phyloP scores from a whole-genome alignment of 2,797 vertebrate species.

The Aldrovandia affinis region DNA sequence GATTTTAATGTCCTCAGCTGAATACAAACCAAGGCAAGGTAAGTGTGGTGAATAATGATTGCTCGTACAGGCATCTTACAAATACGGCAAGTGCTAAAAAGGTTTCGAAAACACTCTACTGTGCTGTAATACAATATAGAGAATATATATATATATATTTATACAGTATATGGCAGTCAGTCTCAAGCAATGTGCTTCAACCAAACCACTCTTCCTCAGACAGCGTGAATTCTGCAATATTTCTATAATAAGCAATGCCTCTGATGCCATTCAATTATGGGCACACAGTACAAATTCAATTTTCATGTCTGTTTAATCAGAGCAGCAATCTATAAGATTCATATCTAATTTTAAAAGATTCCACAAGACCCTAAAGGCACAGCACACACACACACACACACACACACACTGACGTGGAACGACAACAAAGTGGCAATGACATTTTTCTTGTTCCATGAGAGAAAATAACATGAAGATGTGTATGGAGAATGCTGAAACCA shows the following conservation, averaged over 20 bases:
- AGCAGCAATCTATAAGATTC: not conserved
- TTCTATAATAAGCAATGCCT: not conserved
- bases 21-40: too few species aligned
- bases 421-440: not conserved
- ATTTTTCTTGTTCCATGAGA: slow-evolving; percentile 23
- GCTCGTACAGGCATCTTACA: too few species aligned
- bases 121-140: too few species aligned
- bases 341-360: slow-evolving; percentile 17
- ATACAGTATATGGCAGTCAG: too few species aligned
- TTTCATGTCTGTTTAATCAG: not conserved
- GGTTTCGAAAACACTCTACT: too few species aligned
- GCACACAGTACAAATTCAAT: not conserved
- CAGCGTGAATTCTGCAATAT: too few species aligned
- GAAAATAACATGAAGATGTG: not conserved
- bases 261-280: not conserved
- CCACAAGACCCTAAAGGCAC: not conserved
- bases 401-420: slow-evolving; percentile 4
- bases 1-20: too few species aligned
- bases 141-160: too few species aligned
- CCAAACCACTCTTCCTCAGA: too few species aligned
- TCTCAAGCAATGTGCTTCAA: too few species aligned
- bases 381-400: not conserved
- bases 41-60: too few species aligned
- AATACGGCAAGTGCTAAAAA: not conserved
- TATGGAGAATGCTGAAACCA: not conserved